These are phyloP conservation scores for Clarias macrocephalus DNA, from an alignment of 2,113 vertebrate genomes.

Conservation along the genomic window DNA sequence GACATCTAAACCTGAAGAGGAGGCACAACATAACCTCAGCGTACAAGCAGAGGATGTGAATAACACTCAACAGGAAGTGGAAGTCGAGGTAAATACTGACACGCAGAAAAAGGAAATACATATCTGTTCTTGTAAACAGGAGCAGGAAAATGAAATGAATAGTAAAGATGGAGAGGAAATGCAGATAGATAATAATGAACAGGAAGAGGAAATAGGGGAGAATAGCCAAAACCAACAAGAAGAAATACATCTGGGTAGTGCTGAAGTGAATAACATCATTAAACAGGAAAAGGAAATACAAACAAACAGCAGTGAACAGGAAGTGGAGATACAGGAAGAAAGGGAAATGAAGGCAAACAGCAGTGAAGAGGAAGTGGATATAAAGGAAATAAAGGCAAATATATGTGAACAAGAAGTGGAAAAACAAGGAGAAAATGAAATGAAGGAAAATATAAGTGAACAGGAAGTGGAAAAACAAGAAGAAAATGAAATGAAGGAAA, in stretches of 20 bases:
- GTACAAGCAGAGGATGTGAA: slow-evolving; percentile 7
- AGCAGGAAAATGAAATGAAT: background rate
- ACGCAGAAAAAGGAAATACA: background rate
- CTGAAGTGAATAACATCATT: background rate
- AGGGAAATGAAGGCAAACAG: background rate
- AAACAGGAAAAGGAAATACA: background rate
- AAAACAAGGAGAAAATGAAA: background rate
- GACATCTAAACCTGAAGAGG: background rate
- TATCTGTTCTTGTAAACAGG: background rate
- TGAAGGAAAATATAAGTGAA: background rate
- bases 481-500: background rate
- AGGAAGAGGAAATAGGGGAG: background rate
- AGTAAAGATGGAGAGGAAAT: slow-evolving; percentile 13
- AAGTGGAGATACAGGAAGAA: background rate
- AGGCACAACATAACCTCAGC: background rate
- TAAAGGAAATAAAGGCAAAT: background rate
- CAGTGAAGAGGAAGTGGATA: background rate
- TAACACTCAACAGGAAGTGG: slow-evolving; percentile 7
- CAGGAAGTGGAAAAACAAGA: background rate
- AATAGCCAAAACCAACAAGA: background rate
- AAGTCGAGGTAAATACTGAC: background rate
- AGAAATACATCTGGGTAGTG: background rate
- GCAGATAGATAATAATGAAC: background rate
- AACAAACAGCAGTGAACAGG: background rate
- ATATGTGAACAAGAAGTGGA: background rate